Percentiles rank a stretch among this genome's conserved stretches.
phyloP scores from a whole-genome alignment of 53 echinoderm and acorn worm genomes.

The Paracentrotus lividus region DNA sequence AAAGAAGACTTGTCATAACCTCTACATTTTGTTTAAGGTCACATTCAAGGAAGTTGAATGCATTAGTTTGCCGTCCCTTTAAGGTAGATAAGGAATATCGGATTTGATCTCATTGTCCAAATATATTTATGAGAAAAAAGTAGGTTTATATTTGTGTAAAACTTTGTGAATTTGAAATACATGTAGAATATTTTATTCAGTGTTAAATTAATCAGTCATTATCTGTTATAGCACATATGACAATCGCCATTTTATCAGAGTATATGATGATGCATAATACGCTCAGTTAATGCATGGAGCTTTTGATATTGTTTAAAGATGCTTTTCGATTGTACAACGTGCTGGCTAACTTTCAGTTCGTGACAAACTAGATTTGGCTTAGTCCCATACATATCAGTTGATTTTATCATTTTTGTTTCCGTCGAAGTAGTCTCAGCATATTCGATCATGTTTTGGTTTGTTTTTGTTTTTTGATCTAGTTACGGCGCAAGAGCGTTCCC shows the following conservation, averaged over 20 bases:
- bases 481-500: no score
- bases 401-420: background rate
- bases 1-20: background rate
- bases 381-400: background rate
- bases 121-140: conserved; percentile 30
- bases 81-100: no score
- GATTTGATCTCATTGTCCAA: background rate
- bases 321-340: background rate
- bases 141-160: background rate
- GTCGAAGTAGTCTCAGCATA: background rate
- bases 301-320: background rate
- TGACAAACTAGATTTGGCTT: background rate
- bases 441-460: background rate
- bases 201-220: background rate
- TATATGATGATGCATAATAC: conserved; percentile 24
- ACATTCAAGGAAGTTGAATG: background rate
- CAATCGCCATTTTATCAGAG: background rate
- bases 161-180: background rate
- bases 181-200: conserved; percentile 21
- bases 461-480: no score
- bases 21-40: background rate
- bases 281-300: background rate
- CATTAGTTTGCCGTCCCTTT: background rate
- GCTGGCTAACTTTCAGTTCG: background rate
- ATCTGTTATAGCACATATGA: background rate